Conservation (phyloP, 2,113 vertebrate genomes). For the Elachura formosa region DNA sequence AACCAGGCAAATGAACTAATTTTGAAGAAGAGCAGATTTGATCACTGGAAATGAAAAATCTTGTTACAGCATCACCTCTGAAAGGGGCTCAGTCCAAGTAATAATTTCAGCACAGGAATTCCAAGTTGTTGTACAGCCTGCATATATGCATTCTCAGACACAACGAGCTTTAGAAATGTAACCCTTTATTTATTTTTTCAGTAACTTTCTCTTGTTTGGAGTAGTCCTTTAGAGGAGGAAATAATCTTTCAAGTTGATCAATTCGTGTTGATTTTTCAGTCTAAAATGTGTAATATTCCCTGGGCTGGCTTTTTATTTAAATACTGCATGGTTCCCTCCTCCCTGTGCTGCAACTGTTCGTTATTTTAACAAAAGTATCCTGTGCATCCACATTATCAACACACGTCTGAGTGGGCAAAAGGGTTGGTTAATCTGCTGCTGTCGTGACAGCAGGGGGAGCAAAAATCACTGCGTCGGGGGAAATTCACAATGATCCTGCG, state of each 20-base stretch:
- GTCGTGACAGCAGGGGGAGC: conserved; percentile 58
- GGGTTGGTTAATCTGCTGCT: conserved; percentile 13
- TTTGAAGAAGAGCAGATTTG: not conserved
- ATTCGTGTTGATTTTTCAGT: not conserved
- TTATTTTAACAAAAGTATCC: not conserved
- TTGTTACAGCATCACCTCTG: not conserved
- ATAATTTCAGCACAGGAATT: not conserved
- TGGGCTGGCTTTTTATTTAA: not conserved
- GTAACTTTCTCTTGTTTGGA: not conserved
- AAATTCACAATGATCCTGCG: not conserved
- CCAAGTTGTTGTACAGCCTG: not conserved
- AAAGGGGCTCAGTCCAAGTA: not conserved
- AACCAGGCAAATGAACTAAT: not conserved
- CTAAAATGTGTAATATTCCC: not conserved
- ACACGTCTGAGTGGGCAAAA: not conserved
- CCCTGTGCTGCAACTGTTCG: not conserved
- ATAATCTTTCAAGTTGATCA: not conserved
- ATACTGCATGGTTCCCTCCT: not conserved
- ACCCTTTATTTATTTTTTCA: not conserved
- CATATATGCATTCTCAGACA: not conserved
- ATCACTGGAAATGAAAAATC: not conserved
- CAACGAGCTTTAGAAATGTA: not conserved
- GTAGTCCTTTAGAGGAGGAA: not conserved
- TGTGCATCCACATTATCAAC: not conserved
- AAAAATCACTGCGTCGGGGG: conserved; percentile 47